Evolutionary conservation across 2,797 vertebrate genomes (phyloP), one percentile per base, ranked within the genome.

Genomic region (Coranthus polyacanthus): DNA sequence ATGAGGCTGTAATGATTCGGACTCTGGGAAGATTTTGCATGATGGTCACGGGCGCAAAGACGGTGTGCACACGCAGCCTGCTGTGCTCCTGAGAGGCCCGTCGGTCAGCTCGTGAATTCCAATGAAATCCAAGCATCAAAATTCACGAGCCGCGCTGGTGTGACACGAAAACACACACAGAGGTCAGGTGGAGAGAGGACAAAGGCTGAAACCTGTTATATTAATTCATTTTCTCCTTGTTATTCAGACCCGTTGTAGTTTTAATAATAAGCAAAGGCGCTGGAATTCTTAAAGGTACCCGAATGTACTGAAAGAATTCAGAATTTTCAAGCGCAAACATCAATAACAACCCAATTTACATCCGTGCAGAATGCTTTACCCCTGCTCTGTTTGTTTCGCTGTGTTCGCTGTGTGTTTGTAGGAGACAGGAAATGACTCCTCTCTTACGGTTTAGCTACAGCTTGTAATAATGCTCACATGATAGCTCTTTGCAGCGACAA

Each of bases 91-190:
- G 32, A 47, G 72, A 68, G 72, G 45, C 41, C 42, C 18, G 47
- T 3, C 12, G 39, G 49, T 70, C 59, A 44, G 43, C 57, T 62
- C 51, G 43, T 79, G 78, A 81, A 85, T 89, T 79, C 74, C 69
- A 77, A 59, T 80, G 43, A 74, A 74, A 53, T 45, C 46, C 42
- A 43, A 2, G 54, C 73, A 78, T 89, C 62, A 58, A 42, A 72
- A 86, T 85, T 85, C 68, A 78, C 37, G 15, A 56, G 56, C 50
- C 32, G 12, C 13, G 3, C 39, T 20, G 37, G 49, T 57, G 38
- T 46, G 61, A 74, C 20, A 26, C 13, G 53, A 49, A 70, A 46
- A 69, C 52, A 36, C 52, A 36, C 49, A 55, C 15, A 55, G 37
- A 62, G 44, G 52, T 62, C 21, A 51, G 57, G 61, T 34, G 24